Evolutionary conservation across 1,140 invertebrate species (phyloP), one percentile per base, ranked within the genome.

Genomic region (Berghia stephanieae): DNA sequence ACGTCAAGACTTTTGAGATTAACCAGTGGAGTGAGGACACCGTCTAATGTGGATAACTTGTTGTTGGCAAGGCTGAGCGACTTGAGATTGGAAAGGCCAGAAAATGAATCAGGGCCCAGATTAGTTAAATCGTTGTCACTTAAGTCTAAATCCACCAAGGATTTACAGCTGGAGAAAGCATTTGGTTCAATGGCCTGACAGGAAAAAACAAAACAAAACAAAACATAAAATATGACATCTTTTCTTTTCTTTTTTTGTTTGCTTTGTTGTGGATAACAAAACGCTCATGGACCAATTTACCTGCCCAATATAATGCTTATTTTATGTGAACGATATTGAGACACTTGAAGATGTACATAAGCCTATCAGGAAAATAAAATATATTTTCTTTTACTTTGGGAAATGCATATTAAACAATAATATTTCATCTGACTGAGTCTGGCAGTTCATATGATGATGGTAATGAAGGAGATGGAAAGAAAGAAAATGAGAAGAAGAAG

Each of bases 51-150:
- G 13, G 60, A 24, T 21, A 86, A 72, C 2, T 57, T 71, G 43
- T 86, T 86, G 49, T 80, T 34, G 0, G 83, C 83, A 44, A 86
- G 75, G 67, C 85, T 83, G 18, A 86, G 71, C 1, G 24, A 68
- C 68, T 34, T 44, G 13, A 86, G 69, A 27, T 42, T 40, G 16
- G 16, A 27, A 13, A 86, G 60, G 34, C 82, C 81, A 13, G 34
- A 31, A 44, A 86, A 83, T 0, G 81, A 80, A 71, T 80, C 78
- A 18, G 78, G 63, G 3, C 67, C 57, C 13, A 86, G 75, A 4
- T 27, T 70, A 3, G 69, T 60, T n/a, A 86, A 74, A 36, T 78
- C 75, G 70, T 86, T 85, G 18, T 77, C 24, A 13, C 78, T 84
- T n/a, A 86, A 72, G 66, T 83, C 81, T 27, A 86, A 75, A 0